Evolutionary conservation across 2,113 vertebrate species (phyloP), one percentile per base, ranked within the genome.

Genomic region (Herpetotheres cachinnans): DNA sequence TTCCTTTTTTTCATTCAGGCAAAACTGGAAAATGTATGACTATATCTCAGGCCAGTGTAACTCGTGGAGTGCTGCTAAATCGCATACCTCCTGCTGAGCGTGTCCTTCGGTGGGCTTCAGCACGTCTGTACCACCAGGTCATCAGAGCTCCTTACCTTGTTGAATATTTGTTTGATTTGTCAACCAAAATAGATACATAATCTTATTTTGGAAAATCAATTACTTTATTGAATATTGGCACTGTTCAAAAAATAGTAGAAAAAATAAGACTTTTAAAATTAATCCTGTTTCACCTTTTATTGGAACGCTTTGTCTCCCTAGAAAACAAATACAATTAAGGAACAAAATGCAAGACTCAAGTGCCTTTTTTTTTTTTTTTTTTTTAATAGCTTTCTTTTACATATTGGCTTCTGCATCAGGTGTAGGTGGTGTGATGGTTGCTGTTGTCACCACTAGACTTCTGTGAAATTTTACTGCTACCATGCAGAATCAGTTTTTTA

Each of bases 401-500:
- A 24, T 38, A 44, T 30, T 79, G 72, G 72, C 42, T 47, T 72
- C 95, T 66, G 58, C 11, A 20, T 18, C 61, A 27, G 65, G 69
- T 44, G 42, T 20, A 20, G 79, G 54, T 47, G 49, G 8, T 65
- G 95, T 84, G 54, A 13, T 56, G 66, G 62, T 52, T 47, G 5
- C 61, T 58, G 55, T 47, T 62, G 88, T 77, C 34, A 10, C 36
- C 30, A 38, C 19, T 24, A 46, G 70, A 82, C 62, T 94, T 93
- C 92, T 95, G 89, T 91, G 86, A 93, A 94, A 88, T 93, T 36
- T 44, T 18, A 36, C 89, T 70, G 46, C 65, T 83, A 61, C 82
- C 77, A 65, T 44, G 24, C 38, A 67, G 78, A 96, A 96, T 93
- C 85, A 79, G 25, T 82, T 96, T 92, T 97, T 50, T 29, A 86